These are phyloP conservation scores for Rissa tridactyla DNA, from an alignment of 2,113 vertebrate genomes.

Conservation along the genomic window DNA sequence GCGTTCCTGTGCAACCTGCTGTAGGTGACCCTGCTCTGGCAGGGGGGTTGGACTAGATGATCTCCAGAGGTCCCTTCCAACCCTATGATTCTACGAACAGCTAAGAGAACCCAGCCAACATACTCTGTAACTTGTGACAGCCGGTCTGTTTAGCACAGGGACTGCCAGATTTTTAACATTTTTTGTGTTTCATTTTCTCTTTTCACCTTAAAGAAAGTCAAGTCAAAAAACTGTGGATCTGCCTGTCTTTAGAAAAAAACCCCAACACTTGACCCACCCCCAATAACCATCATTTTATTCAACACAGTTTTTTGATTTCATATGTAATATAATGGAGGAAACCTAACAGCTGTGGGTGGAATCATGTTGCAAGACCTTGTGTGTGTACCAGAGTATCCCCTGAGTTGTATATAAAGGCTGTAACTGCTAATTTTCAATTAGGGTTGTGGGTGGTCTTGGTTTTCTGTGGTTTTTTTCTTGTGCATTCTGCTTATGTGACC, in stretches of 20 bases:
- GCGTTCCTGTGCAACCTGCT: no score
- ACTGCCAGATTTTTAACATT: not conserved
- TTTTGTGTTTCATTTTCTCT: not conserved
- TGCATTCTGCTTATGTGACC: not conserved
- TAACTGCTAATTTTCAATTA: not conserved
- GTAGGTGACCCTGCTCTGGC: no score
- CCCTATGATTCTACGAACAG: not conserved
- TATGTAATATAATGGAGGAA: not conserved
- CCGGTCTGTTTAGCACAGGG: not conserved
- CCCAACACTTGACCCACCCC: fast-evolving
- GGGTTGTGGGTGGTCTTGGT: fast-evolving
- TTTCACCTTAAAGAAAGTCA: not conserved
- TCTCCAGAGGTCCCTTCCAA: no score
- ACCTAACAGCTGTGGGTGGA: not conserved
- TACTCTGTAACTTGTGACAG: not conserved
- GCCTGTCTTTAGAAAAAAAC: not conserved
- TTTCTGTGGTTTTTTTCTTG: not conserved
- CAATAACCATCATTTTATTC: not conserved
- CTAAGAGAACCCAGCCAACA: not conserved
- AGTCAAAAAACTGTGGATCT: not conserved
- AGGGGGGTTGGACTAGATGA: no score
- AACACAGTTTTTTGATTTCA: not conserved
- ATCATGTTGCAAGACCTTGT: not conserved
- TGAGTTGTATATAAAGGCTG: not conserved
- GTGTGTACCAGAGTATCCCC: not conserved